Evolutionary conservation across 2,797 vertebrate genomes (phyloP), one percentile per base, ranked within the genome.

Genomic region (Typhlichthys subterraneus): DNA sequence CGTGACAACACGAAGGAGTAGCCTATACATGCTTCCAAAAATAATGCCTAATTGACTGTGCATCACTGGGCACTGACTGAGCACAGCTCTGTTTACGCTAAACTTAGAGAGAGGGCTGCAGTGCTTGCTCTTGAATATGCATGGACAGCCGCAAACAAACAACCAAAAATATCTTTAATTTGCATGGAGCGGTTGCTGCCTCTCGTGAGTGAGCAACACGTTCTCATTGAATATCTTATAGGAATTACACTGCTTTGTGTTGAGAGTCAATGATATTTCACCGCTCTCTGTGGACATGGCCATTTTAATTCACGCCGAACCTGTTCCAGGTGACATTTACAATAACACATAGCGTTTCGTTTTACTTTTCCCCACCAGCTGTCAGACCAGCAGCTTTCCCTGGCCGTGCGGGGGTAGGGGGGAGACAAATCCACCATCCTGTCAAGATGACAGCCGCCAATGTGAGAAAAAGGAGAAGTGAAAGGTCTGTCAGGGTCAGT

Each of bases 401-500:
- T 2, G 9, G 55, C 53, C 61, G 33, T 42, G 38, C 1, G 38
- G 14, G n/a, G 33, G 55, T 1, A 10, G n/a, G 4, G 52, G 61
- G 55, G 67, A 82, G 79, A 77, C 70, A 70, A 81, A 82, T 76
- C 55, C 71, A 60, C 57, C 23, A 19, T 51, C 38, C 61, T 78
- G 72, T 80, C 79, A 75, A 54, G 62, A 23, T 77, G 85, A 83
- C 79, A 81, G 72, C 65, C 57, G 60, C 63, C 62, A 57, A 19
- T 68, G 78, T 82, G 57, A 74, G 56, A 76, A 62, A 78, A 81
- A 79, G 65, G 76, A 66, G 74, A 72, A 82, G 76, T 77, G 73
- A 89, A 85, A 78, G 75, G 73, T 85, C 73, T 83, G 81, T 83
- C 85, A 81, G 72, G 79, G 67, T 81, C 72, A 74, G 65, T 81